phyloP scores from a whole-genome alignment of 2,888 invertebrate species.

The Chrysina gloriosa region DNA sequence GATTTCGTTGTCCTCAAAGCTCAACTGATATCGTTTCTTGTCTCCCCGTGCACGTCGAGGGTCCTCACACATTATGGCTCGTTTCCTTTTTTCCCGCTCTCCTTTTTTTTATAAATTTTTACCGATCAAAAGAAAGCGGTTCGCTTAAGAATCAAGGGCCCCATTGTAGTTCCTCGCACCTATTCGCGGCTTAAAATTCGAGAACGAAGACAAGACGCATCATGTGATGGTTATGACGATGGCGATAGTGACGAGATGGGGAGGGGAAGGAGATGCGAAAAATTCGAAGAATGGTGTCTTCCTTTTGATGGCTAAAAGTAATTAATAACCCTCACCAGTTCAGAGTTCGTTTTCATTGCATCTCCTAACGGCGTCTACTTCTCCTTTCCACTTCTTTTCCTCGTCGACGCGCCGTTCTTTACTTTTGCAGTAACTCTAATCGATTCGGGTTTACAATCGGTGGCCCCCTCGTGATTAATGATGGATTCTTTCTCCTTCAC shows the following conservation, averaged over 20 bases:
- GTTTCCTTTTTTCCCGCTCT: background rate
- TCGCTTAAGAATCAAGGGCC: conserved; percentile 1
- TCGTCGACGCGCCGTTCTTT: background rate
- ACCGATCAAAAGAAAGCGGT: background rate
- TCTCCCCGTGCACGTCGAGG: background rate
- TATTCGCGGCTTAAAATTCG: background rate
- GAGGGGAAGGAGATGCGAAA: background rate
- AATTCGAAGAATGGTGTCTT: conserved; percentile 26
- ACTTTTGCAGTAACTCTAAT: conserved; percentile 54
- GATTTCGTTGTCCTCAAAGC: conserved; percentile 41
- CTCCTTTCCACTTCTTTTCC: conserved; percentile 1
- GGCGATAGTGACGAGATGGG: background rate
- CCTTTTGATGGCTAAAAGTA: conserved; percentile 28
- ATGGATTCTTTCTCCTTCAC: conserved; percentile 51
- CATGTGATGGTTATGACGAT: background rate
- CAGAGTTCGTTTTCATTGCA: conserved; percentile 23
- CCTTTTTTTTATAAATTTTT: background rate
- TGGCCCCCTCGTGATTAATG: conserved; percentile 58
- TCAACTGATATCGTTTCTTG: background rate
- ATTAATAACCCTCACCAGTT: conserved; percentile 33
- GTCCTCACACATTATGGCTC: conserved; percentile 9
- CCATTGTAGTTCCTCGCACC: conserved; percentile 13
- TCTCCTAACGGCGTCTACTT: background rate
- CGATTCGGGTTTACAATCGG: conserved; percentile 61
- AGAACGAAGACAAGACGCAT: background rate